phyloP scores from a whole-genome alignment of 2,113 vertebrate genomes.

The Neoarius graeffei region DNA sequence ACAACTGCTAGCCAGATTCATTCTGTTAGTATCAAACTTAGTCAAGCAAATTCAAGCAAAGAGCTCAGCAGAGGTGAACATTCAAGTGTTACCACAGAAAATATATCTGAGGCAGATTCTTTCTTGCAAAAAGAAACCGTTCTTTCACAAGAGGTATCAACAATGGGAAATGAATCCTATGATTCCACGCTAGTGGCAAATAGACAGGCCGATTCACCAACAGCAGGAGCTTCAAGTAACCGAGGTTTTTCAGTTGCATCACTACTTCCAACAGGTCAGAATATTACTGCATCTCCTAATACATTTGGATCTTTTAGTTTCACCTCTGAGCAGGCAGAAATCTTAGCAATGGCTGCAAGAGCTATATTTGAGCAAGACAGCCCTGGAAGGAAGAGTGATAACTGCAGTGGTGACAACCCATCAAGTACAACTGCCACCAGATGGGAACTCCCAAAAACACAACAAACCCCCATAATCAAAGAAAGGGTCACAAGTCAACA shows the following conservation, averaged over 20 bases:
- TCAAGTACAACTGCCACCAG: conserved; percentile 67
- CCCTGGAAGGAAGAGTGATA: conserved; percentile 74
- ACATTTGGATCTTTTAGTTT: conserved; percentile 85
- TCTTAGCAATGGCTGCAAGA: conserved; percentile 86
- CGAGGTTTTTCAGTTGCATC: conserved; percentile 94
- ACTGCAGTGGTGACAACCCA: conserved; percentile 64
- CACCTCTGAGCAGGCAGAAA: conserved; percentile 89
- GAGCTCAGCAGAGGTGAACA: conserved; percentile 54
- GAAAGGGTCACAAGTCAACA: conserved; percentile 66
- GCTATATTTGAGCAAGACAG: conserved; percentile 93
- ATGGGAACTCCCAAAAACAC: conserved; percentile 70
- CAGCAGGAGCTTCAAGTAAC: conserved; percentile 82
- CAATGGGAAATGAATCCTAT: conserved; percentile 80
- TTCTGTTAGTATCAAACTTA: conserved; percentile 57
- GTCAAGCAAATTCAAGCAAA: conserved; percentile 46
- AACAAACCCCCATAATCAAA: conserved; percentile 68
- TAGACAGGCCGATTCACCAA: conserved; percentile 86
- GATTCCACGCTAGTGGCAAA: conserved; percentile 71
- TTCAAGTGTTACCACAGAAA: conserved; percentile 51
- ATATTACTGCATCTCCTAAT: conserved; percentile 69
- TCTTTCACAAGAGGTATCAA: conserved; percentile 76
- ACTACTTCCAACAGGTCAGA: conserved; percentile 87
- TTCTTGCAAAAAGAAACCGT: conserved; percentile 73
- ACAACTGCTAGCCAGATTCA: conserved; percentile 49
- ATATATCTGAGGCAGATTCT: conserved; percentile 68